Evolutionary conservation across 2,888 invertebrate species (phyloP), one percentile per base, ranked within the genome.

Genomic region (Kuschelorhynchus macadamiae): DNA sequence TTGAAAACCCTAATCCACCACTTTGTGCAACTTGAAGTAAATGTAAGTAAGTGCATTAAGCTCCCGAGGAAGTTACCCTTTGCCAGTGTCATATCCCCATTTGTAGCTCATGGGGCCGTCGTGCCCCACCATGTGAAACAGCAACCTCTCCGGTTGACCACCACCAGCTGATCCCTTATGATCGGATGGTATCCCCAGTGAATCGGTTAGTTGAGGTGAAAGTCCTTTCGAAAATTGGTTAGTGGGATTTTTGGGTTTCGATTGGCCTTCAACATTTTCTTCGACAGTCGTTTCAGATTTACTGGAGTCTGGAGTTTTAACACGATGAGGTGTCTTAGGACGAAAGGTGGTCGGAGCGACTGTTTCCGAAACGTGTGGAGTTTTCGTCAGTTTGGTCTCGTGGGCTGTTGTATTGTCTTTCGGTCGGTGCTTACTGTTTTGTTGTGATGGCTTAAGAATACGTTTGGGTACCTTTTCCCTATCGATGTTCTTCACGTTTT

Each of bases 81-180:
- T 90, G 77, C 94, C 94, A 52, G 93, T 94, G 80, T 94, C 93
- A 81, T 87, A 93, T 77, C 94, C 94, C 82, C 93, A 94, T 82
- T 93, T 90, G 82, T 94, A 94, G 73, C 92, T 91, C 79, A 91
- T 88, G 0, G 94, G 94, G 44, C 94, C 94, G 74, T 91, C 89
- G 84, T 92, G 91, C 71, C 94, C 94, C 76, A 92, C 91, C 86
- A 94, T 89, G 79, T 93, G 91, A 85, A 93, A 94, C 80, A 91
- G 89, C 2, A 91, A 87, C 64, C 92, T 80, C 61, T 87, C 86
- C 30, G 85, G 84, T 32, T 80, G 70, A 53, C 74, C 71, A 57
- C 75, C 69, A 66, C 56, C 71, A 47, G 67, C 69, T n/a, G n/a
- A n/a, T n/a, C n/a, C n/a, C 53, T 74, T 69, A 67, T 74, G 74